Conservation (phyloP, 2,113 vertebrate genomes). For the Corydoras sp. region DNA sequence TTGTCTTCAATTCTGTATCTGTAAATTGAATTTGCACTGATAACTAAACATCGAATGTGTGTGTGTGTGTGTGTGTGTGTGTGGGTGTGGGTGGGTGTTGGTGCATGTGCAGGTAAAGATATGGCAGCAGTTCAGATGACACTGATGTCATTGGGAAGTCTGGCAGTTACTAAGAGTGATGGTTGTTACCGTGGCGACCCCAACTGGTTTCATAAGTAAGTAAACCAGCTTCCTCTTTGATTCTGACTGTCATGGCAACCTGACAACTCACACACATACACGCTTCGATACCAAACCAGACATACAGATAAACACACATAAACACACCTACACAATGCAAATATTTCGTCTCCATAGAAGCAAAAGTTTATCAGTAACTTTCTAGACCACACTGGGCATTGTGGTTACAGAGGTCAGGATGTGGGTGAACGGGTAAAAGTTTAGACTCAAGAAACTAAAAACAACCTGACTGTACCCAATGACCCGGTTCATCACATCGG, state of each 20-base stretch:
- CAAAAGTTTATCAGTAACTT: background rate
- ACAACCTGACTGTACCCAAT: too few species aligned
- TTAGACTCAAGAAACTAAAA: too few species aligned
- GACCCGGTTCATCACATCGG: too few species aligned
- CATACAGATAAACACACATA: conserved; percentile 8
- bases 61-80: background rate
- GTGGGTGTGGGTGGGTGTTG: conserved; percentile 3
- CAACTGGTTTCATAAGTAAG: conserved; percentile 89
- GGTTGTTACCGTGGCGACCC: conserved; percentile 85
- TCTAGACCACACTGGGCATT: too few species aligned
- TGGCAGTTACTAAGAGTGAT: conserved; percentile 88
- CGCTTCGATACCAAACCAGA: too few species aligned
- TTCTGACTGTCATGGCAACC: conserved; percentile 20
- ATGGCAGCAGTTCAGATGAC: conserved; percentile 90
- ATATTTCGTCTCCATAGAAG: conserved; percentile 18
- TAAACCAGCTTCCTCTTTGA: conserved; percentile 9
- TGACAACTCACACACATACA: conserved; percentile 20
- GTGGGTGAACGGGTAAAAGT: too few species aligned
- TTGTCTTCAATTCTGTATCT: too few species aligned
- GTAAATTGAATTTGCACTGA: too few species aligned
- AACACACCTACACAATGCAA: conserved; percentile 3
- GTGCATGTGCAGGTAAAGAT: conserved; percentile 77
- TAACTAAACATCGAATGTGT: too few species aligned
- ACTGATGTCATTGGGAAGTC: conserved; percentile 82
- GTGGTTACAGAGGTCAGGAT: too few species aligned